phyloP scores from a whole-genome alignment of 2,797 vertebrate genomes.

The Odontamblyopus rebecca region DNA sequence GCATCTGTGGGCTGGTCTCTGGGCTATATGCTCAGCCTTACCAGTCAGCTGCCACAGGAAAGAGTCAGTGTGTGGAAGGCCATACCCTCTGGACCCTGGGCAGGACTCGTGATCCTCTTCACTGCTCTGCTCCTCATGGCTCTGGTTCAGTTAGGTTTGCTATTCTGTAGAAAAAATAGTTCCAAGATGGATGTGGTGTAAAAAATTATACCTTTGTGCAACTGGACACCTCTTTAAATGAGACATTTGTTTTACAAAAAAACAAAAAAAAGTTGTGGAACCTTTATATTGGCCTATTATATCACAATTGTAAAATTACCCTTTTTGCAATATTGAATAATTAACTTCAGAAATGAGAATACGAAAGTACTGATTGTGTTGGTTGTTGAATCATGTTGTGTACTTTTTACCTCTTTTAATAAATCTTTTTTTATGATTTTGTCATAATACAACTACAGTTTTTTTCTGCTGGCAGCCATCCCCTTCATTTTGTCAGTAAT shows the following conservation, averaged over 20 bases:
- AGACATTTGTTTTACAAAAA: no score
- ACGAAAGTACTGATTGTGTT: neutral
- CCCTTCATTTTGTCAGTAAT: neutral
- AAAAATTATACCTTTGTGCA: neutral
- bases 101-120: constrained; percentile 53
- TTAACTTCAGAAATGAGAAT: no score
- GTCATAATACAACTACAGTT: neutral
- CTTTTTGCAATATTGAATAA: no score
- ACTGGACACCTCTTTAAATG: neutral
- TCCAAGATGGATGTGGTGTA: constrained; percentile 25
- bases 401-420: neutral
- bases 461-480: neutral
- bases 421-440: neutral
- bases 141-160: constrained; percentile 24
- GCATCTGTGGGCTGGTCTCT: constrained; percentile 87
- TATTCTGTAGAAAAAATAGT: constrained; percentile 26
- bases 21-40: constrained; percentile 88
- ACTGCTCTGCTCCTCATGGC: constrained; percentile 30
- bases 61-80: constrained; percentile 63
- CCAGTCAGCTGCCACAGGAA: constrained; percentile 83
- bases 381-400: neutral
- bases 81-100: constrained; percentile 52
- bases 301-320: no score
- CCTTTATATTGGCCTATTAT: no score
- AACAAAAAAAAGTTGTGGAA: no score